Evolutionary conservation across 2,888 invertebrate species (phyloP), one percentile per base, ranked within the genome.

Genomic region (Saturnia pavonia): DNA sequence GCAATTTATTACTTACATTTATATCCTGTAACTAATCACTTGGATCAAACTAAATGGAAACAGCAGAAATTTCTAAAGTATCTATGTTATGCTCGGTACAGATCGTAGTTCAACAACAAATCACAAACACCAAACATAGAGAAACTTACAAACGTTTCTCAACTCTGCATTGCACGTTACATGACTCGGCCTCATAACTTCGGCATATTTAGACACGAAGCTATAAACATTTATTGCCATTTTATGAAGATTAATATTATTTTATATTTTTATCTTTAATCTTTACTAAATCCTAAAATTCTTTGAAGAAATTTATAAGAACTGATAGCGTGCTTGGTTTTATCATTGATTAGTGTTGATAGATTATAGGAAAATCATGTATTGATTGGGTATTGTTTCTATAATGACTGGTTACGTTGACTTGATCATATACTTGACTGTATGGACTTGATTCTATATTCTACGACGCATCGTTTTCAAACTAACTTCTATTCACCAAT

Each of bases 61-160:
- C 12, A 22, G 12, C 25, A 12, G 57, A 25, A 57, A 57, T 25
- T 57, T 57, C 25, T 57, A 57, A 22, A 25, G 57, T 25, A 57
- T 57, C 25, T 27, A 27, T 60, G 25, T 1, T 40, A 40, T 19
- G n/a, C 65, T 40, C 4, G 40, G 40, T 19, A 65, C 65, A n/a
- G n/a, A 19, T 65, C 65, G 65, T 27, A 60, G 57, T 65, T 65
- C n/a, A n/a, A 40, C 65, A n/a, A 65, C 65, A 65, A 65, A 65
- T 65, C 65, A 65, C 65, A 65, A 65, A 65, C 40, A n/a, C 19
- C 40, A 14, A 65, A 65, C 40, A 40, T 1, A 3, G 34, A 65
- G 65, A 65, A 65, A 65, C 65, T 65, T 40, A 27, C 57, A 25
- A 65, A 65, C 40, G 34, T 40, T 65, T 27, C 27, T 60, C 22